Conservation (phyloP, 2,888 invertebrate species). For the Polymixis lichenea region DNA sequence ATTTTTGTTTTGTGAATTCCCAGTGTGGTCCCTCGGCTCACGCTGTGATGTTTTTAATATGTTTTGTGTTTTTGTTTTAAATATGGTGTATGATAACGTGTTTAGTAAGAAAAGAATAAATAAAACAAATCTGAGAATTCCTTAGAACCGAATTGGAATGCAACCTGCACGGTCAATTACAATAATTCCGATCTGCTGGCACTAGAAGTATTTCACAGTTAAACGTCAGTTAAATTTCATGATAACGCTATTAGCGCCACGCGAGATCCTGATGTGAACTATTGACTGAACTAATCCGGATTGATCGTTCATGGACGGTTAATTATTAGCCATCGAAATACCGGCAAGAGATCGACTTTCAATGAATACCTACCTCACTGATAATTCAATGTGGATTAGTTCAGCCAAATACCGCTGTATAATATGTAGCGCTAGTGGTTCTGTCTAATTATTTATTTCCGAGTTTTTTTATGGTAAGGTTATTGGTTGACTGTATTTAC, state of each 20-base stretch:
- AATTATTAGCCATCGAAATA: neutral
- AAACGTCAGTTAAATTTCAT: neutral
- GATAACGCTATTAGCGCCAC: conserved; percentile 36
- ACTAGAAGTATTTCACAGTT: conserved; percentile 11
- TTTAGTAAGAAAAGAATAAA: neutral
- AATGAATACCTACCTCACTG: neutral
- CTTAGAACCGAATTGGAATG: neutral
- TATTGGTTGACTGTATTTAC: neutral
- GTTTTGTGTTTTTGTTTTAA: neutral
- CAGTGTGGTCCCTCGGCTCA: too few species aligned
- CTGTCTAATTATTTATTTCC: neutral
- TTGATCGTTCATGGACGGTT: conserved; percentile 28
- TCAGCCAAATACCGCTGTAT: neutral
- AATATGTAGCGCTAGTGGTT: conserved; percentile 18
- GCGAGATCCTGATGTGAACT: conserved; percentile 2
- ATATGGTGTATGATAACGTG: too few species aligned
- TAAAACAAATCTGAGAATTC: neutral
- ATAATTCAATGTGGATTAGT: neutral
- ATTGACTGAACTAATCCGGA: conserved; percentile 34
- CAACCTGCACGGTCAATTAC: neutral
- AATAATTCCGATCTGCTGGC: conserved; percentile 9
- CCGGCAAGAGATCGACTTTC: neutral
- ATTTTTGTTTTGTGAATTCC: too few species aligned
- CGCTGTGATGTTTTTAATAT: neutral
- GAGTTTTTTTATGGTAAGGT: too few species aligned